phyloP scores from a whole-genome alignment of 2,797 vertebrate genomes.

The Hybognathus amarus region DNA sequence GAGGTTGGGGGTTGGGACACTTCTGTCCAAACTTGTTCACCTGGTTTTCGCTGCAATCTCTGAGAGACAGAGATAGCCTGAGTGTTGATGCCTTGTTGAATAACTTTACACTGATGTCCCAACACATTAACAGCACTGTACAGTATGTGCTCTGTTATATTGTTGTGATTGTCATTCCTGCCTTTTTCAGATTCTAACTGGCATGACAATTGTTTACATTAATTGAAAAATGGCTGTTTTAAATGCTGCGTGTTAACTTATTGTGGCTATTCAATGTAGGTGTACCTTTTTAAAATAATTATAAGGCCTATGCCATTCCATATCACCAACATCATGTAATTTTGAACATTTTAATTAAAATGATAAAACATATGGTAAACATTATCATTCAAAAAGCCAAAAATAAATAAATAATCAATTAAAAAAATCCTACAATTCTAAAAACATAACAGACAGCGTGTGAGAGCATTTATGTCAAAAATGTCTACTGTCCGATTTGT shows the following conservation, averaged over 20 bases:
- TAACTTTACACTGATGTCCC: neutral
- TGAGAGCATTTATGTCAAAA: neutral
- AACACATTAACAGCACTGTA: neutral
- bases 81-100: conserved; percentile 3
- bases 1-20: conserved; percentile 26
- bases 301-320: neutral
- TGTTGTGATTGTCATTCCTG: neutral
- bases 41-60: conserved; percentile 39
- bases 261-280: neutral
- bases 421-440: neutral
- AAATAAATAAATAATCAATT: neutral
- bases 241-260: neutral
- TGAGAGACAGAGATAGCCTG: neutral
- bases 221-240: neutral
- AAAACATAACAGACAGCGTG: neutral
- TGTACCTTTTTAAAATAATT: neutral
- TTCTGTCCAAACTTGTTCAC: conserved; percentile 45
- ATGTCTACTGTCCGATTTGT: neutral
- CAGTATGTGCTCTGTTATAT: neutral
- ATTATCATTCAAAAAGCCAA: neutral
- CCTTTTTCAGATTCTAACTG: neutral
- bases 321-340: neutral
- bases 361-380: neutral
- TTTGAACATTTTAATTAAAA: neutral
- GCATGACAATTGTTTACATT: neutral